These are phyloP conservation scores for Catotricha subobsoleta DNA, from an alignment of 2,888 invertebrate genomes.

Conservation along the genomic window DNA sequence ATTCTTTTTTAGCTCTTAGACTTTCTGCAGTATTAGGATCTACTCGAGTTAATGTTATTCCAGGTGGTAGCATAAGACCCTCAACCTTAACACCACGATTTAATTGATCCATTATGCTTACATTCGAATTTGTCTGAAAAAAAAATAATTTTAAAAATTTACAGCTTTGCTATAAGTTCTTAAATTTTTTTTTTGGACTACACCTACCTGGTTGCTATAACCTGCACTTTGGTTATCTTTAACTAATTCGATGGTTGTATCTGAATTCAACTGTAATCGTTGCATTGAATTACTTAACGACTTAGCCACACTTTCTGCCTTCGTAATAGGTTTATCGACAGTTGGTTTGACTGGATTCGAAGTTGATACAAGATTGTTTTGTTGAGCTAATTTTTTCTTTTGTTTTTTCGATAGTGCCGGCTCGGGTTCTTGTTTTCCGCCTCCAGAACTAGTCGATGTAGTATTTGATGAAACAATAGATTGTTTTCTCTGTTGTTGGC, in stretches of 20 bases:
- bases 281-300: slow-evolving; percentile 11
- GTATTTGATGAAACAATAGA: slow-evolving; percentile 7
- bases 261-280: slow-evolving; percentile 10
- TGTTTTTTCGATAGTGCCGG: slow-evolving; percentile 6
- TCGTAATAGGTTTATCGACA: neutral
- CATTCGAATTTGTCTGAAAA: slow-evolving; percentile 14
- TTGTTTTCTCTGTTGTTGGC: neutral
- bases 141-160: slow-evolving; percentile 2
- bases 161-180: slow-evolving; percentile 10
- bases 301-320: neutral
- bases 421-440: neutral
- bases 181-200: slow-evolving; percentile 1
- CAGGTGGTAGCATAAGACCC: slow-evolving; percentile 51
- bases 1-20: slow-evolving; percentile 25
- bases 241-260: slow-evolving; percentile 10
- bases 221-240: slow-evolving; percentile 5
- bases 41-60: slow-evolving; percentile 62
- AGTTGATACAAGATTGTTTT: neutral
- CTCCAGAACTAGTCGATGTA: slow-evolving; percentile 1
- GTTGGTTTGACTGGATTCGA: neutral
- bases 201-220: neutral
- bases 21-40: slow-evolving; percentile 33
- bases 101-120: slow-evolving; percentile 30
- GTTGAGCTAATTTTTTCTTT: slow-evolving; percentile 5
- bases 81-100: slow-evolving; percentile 35